These are phyloP conservation scores for Caranx melampygus DNA, from an alignment of 2,113 vertebrate species.

Conservation along the genomic window DNA sequence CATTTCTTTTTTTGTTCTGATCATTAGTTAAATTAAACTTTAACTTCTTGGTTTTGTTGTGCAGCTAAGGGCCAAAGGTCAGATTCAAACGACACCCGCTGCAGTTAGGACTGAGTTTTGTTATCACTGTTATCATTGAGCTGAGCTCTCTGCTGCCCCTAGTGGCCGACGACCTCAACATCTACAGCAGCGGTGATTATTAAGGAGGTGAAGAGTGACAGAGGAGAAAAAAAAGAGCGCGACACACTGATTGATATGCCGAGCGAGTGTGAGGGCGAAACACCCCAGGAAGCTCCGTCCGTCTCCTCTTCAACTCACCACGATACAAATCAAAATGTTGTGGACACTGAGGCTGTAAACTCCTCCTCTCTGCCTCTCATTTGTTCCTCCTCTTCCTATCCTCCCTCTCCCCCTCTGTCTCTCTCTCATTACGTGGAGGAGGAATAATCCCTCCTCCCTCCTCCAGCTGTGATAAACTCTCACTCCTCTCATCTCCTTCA, in stretches of 20 bases:
- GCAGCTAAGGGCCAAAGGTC: too few relatives aligned
- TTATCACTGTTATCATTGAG: too few relatives aligned
- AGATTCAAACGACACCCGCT: too few relatives aligned
- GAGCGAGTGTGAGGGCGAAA: neutral
- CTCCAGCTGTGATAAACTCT: slow-evolving; percentile 18
- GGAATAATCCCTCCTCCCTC: slow-evolving; percentile 9
- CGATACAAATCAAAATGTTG: slow-evolving; percentile 20
- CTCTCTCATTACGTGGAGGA: slow-evolving; percentile 29
- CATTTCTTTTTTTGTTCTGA: too few relatives aligned
- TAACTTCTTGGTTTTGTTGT: too few relatives aligned
- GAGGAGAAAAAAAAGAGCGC: too few relatives aligned
- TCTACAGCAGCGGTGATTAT: too few relatives aligned
- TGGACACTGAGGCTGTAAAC: slow-evolving; percentile 1
- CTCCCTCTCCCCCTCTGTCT: slow-evolving; percentile 20
- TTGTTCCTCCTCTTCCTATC: neutral
- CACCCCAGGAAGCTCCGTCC: neutral
- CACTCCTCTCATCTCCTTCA: slow-evolving; percentile 6
- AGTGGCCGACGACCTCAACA: neutral
- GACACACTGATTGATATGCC: slow-evolving; percentile 1
- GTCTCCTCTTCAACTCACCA: slow-evolving; percentile 5
- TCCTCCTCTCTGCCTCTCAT: neutral
- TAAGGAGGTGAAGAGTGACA: too few relatives aligned
- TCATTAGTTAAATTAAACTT: too few relatives aligned
- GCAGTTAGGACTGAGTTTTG: too few relatives aligned
- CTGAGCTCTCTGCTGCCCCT: neutral